Base-by-base conservation (phyloP, 1,140 invertebrate genomes). In the Drosophila orosa region DNA sequence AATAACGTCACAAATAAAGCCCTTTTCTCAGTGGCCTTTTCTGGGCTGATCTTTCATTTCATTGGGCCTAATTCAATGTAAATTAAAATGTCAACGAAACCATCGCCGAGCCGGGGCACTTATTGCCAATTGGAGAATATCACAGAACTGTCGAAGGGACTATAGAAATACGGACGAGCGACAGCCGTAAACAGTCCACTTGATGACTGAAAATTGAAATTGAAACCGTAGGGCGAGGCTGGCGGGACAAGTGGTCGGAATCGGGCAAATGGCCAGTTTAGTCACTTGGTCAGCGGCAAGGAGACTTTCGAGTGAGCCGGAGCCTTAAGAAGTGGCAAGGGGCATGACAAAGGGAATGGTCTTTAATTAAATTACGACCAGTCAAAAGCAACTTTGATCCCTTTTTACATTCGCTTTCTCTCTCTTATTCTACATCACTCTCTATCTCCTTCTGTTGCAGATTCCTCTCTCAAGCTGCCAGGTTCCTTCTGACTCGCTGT, bases 361-460 rank as follows among this genome's bases (percentile, higher is more conserved):
- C 83, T 83, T 89, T 87, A 87, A 87, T 87, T 87, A 87, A 87
- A 87, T 87, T 87, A 87, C 84, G 61, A 74, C 62, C 57, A 77
- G 61, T 77, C 83, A 87, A 83, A 86, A 76, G 71, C 83, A 89
- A 83, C 84, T 87, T 89, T 89, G 84, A 89, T 89, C 83, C 84
- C 77, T 89, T 87, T 80, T 61, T 65, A 50, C 39, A 54, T 69
- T 47, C 9, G 13, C 29, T 47, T 19, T 47, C 57, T 35, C 10
- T 12, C n/a, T 48, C 25, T 48, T 37, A 8, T 9, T 25, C 44
- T 22, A 13, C 10, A 25, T 22, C 24, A 39, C 40, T 19, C 13
- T 15, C 29, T 9, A 15, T 52, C 31, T 71, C 37, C 33, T 22
- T 24, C 19, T 35, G 47, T 59, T 40, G 42, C 57, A 50, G 45